phyloP scores from a whole-genome alignment of 2,113 vertebrate genomes.

The Phodopus roborovskii region DNA sequence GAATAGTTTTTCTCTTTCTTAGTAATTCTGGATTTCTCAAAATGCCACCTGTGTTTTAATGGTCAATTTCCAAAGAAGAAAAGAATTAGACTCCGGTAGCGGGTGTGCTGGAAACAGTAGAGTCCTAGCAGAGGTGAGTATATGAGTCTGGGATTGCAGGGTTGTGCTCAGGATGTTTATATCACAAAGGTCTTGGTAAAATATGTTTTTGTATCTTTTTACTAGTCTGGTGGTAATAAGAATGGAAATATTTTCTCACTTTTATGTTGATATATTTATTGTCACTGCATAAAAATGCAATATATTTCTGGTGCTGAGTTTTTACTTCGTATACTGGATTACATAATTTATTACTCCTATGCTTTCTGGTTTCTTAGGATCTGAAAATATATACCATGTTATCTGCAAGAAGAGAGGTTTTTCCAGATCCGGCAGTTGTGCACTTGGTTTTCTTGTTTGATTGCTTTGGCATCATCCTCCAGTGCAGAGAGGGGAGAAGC shows the following conservation, averaged over 20 bases:
- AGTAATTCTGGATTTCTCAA: neutral
- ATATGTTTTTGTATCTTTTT: neutral
- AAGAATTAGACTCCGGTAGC: neutral
- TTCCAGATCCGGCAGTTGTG: neutral
- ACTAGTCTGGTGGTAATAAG: neutral
- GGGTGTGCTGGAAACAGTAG: neutral
- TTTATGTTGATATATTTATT: neutral
- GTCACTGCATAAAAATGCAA: neutral
- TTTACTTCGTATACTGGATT: neutral
- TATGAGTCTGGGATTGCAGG: neutral
- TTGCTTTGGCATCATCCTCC: too few species aligned
- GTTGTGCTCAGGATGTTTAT: neutral
- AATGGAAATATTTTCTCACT: neutral
- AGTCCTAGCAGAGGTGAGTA: neutral
- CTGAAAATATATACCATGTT: neutral
- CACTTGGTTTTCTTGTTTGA: neutral
- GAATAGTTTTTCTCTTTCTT: neutral
- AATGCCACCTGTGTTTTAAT: neutral
- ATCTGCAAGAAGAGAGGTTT: neutral
- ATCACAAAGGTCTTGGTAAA: neutral
- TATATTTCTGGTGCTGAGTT: neutral
- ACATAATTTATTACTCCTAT: neutral
- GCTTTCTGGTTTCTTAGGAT: neutral
- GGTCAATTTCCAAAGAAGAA: neutral
- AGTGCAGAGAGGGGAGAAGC: neutral